Base-by-base conservation (phyloP, 2,113 vertebrate genomes). In the Cathartes aura region DNA sequence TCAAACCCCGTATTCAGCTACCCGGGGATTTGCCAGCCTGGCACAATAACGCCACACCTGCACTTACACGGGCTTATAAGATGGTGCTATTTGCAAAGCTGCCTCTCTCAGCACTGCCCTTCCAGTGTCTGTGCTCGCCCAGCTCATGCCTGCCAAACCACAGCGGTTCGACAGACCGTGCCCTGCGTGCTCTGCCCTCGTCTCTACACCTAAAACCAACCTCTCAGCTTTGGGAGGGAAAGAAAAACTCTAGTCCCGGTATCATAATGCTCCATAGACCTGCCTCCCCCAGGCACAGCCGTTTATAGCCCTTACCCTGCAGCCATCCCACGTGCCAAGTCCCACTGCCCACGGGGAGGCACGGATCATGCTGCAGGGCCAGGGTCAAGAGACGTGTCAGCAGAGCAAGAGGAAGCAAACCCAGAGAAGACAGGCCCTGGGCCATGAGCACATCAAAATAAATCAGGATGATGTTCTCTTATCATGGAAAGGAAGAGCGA, bases 81-180 rank as follows among this genome's bases (percentile, higher is more conserved):
- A 22, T 0, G 3, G 36, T 26, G 29, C 22, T n/a, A 17, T 22
- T 21, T 29, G 34, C 27, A 62, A 86, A 48, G 59, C 63, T 64
- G 58, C 14, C 14, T 23, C 40, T 89, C 58, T 62, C 53, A 32
- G 19, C 5, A 5, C 22, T 9, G 36, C 36, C 52, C 47, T 64
- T 64, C 26, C n/a, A 36, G 23, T 0, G 2, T 15, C 55, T 0
- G 36, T 32, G 50, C 50, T 58, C 1, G 0, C 48, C 45, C 62
- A 55, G 53, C 38, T 89, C 13, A 2, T 8, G 11, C 52, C 52
- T 11, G 29, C 0, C 0, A 16, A 60, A 38, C 40, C n/a, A 29
- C 48, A 48, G 79, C 30, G 5, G n/a, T 12, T 47, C 4, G 13
- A 19, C 30, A 55, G 9, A 56, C 5, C 0, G 0, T 10, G 16